A percentile compares a stretch with the other conserved stretches of the same genome.
These are phyloP conservation scores for Drosophila equinoxialis DNA, from an alignment of 1,140 invertebrate genomes.

Conservation along the genomic window DNA sequence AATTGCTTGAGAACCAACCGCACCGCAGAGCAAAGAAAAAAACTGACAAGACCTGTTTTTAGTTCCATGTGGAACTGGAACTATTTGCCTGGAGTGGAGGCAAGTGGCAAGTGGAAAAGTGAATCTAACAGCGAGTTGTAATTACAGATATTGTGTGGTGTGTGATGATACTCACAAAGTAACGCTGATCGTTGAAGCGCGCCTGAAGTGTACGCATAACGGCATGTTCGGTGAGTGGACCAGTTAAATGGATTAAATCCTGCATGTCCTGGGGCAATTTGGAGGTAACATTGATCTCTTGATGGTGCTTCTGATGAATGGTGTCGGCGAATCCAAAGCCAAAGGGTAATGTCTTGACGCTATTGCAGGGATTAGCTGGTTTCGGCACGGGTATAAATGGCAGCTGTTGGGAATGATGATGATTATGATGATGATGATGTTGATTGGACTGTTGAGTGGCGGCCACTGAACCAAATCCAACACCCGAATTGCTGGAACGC, in stretches of 20 bases:
- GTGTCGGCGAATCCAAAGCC: slow-evolving; percentile 53
- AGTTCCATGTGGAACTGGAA: neutral
- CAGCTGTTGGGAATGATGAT: slow-evolving; percentile 51
- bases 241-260: slow-evolving; percentile 95
- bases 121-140: slow-evolving; percentile 28
- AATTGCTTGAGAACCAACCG: slow-evolving; percentile 41
- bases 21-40: neutral
- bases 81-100: neutral
- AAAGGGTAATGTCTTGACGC: slow-evolving; percentile 70
- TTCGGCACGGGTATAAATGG: slow-evolving; percentile 61
- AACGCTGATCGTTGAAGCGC: slow-evolving; percentile 92
- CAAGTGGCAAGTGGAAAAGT: slow-evolving; percentile 29
- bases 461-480: slow-evolving; percentile 18
- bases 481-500: slow-evolving; percentile 56
- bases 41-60: slow-evolving; percentile 30
- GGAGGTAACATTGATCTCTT: slow-evolving; percentile 31
- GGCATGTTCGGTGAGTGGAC: slow-evolving; percentile 96
- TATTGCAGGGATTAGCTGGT: slow-evolving; percentile 71
- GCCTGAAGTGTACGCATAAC: slow-evolving; percentile 95
- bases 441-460: slow-evolving; percentile 5
- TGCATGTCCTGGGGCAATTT: slow-evolving; percentile 85
- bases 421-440: slow-evolving; percentile 30
- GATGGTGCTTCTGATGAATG: slow-evolving; percentile 35
- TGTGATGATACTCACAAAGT: slow-evolving; percentile 89
- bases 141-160: neutral